Percentiles rank a stretch among this genome's conserved stretches.
Conservation (phyloP, 2,797 vertebrate genomes). For the Onychomys arenicola region DNA sequence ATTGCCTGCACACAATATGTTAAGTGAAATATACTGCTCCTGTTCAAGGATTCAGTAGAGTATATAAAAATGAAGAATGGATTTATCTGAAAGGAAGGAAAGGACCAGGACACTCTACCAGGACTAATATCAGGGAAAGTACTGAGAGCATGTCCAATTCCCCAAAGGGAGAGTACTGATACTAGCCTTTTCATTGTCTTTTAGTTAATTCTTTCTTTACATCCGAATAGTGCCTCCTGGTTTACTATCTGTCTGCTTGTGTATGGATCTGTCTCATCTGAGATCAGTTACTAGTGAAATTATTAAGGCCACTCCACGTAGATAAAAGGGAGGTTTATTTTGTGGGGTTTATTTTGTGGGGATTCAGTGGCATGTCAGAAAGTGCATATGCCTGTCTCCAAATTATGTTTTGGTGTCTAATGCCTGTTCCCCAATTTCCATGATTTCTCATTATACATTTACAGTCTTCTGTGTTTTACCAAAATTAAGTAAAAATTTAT, state of each 20-base stretch:
- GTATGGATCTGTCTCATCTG: too few species aligned
- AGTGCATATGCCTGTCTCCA: background rate
- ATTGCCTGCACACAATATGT: too few species aligned
- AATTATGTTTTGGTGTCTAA: background rate
- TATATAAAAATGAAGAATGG: background rate
- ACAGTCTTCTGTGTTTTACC: too few species aligned
- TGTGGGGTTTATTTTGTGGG: too few species aligned
- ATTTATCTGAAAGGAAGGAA: background rate
- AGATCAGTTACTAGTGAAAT: too few species aligned
- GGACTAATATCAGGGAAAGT: too few species aligned
- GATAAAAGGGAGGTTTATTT: too few species aligned
- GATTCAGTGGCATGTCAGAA: background rate
- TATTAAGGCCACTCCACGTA: too few species aligned
- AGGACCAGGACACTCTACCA: background rate
- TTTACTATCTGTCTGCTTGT: background rate
- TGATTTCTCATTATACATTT: background rate
- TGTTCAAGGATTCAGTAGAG: too few species aligned
- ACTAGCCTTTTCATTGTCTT: accelerated
- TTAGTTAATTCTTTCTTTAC: background rate
- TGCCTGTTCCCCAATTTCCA: background rate
- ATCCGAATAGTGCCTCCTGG: background rate
- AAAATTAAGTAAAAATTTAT: too few species aligned
- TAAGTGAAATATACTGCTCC: too few species aligned
- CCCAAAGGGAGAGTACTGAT: background rate
- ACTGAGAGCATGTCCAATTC: accelerated